Base-by-base conservation (phyloP, 2,797 vertebrate genomes). In the Loriculus beryllinus region DNA sequence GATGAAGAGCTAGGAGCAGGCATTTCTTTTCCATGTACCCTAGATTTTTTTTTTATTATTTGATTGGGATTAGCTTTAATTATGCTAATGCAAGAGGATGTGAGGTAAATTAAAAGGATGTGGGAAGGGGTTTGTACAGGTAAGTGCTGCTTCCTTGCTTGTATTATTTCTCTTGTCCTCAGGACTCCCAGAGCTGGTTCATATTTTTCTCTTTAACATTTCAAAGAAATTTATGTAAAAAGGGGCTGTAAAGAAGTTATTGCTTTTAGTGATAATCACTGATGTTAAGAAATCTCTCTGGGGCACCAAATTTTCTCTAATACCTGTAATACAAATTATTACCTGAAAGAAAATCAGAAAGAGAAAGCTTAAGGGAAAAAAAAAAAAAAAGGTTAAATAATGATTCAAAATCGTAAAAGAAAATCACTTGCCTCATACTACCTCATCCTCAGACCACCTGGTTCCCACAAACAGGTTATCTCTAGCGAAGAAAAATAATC, bases 11-110 rank as follows among this genome's bases (percentile, higher is more conserved):
- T 40, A 43, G 9, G 20, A 68, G 10, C 8, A 43, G 43, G 18
- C 23, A 17, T 69, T 59, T 68, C 6, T 52, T 77, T 65, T 72
- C 92, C 56, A 45, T 5, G 39, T 52, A 29, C 59, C 17, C 47
- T 47, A 22, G 20, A 21, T 70, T n/a, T 85, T 85, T 85, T 10
- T 80, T 65, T 87, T 20, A 17, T 47, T 80, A 7, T 57, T 71
- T 99, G 98, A 98, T 98, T 93, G 98, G 98, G 49, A 98, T 98
- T 37, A 98, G 98, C 9, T 99, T 98, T 97, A 99, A 98, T 96
- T 98, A 98, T 69, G 98, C 98, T 8, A 97, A 98, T 3, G 92
- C 97, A 23, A 92, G 96, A 76, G 98, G 98, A 64, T 99, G 95
- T 65, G 98, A 98, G 13, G 91, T 95, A 90, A 98, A 98, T 49